Conservation (phyloP, 2,113 vertebrate species). For the Bagarius yarrelli region DNA sequence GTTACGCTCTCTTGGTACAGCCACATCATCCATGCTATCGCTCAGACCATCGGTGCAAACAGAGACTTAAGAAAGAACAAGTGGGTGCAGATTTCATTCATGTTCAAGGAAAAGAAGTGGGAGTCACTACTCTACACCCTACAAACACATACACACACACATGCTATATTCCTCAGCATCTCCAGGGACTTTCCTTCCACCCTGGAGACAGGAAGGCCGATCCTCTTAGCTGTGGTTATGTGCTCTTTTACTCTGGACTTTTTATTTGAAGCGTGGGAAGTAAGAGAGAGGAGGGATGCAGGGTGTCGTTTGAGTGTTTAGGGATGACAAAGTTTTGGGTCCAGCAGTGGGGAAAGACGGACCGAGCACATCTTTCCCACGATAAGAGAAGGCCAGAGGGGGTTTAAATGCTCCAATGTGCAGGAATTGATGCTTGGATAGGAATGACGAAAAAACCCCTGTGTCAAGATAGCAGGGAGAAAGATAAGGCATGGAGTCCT, state of each 20-base stretch:
- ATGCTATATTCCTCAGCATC: slow-evolving; percentile 27
- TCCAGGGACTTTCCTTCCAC: slow-evolving; percentile 60
- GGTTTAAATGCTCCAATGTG: slow-evolving; percentile 37
- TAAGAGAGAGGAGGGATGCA: slow-evolving; percentile 36
- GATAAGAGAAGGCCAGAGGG: slow-evolving; percentile 40
- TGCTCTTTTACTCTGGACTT: slow-evolving; percentile 66
- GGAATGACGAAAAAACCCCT: slow-evolving; percentile 43
- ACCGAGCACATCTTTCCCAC: slow-evolving; percentile 55
- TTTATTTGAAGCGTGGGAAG: slow-evolving; percentile 76
- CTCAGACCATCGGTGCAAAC: slow-evolving; percentile 73
- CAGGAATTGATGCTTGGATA: slow-evolving; percentile 37
- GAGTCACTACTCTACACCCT: slow-evolving; percentile 54
- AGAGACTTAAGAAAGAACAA: slow-evolving; percentile 76
- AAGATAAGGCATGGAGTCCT: slow-evolving; percentile 50
- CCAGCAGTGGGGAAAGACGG: slow-evolving; percentile 32
- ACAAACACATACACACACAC: slow-evolving; percentile 24
- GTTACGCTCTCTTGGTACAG: slow-evolving; percentile 53
- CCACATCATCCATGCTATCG: slow-evolving; percentile 64
- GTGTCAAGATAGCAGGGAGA: slow-evolving; percentile 44
- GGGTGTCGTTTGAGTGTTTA: slow-evolving; percentile 76
- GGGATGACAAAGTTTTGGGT: slow-evolving; percentile 73
- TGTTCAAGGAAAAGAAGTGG: slow-evolving; percentile 57
- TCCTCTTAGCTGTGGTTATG: slow-evolving; percentile 69
- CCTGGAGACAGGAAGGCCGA: slow-evolving; percentile 68
- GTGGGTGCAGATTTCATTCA: slow-evolving; percentile 67